A percentile compares a stretch with the other conserved stretches of the same genome.
phyloP scores from a whole-genome alignment of 2,113 vertebrate species.

The Cyanoliseus patagonus region DNA sequence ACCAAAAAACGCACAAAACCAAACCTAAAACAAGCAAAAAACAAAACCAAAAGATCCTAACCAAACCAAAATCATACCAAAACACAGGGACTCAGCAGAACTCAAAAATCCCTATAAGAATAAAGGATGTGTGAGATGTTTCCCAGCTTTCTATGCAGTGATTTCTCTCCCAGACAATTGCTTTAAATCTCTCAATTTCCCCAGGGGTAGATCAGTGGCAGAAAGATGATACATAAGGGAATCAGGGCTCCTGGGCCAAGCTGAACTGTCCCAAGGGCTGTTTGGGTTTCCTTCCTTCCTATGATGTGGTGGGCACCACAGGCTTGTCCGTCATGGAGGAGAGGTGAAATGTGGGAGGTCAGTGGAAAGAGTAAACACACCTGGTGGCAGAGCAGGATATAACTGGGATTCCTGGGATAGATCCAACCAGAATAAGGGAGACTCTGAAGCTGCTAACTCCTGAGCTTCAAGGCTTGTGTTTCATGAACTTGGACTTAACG shows the following conservation, averaged over 20 bases:
- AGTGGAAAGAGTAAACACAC: not conserved
- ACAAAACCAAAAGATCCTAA: not conserved
- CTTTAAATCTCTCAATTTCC: not conserved
- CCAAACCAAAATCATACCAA: not conserved
- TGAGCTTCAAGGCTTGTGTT: not conserved
- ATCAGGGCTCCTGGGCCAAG: not conserved
- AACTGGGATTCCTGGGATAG: not conserved
- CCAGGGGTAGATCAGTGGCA: not conserved
- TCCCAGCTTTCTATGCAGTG: not conserved
- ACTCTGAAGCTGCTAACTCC: not conserved
- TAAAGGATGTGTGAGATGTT: not conserved
- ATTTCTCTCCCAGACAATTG: not conserved
- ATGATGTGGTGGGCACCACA: rapidly evolving
- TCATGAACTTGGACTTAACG: not conserved
- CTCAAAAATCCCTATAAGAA: not conserved
- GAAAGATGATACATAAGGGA: rapidly evolving
- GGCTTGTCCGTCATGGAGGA: not conserved
- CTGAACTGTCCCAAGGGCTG: not conserved
- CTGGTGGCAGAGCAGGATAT: not conserved
- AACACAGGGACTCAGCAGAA: not conserved
- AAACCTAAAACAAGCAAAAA: not conserved
- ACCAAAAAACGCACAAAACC: not conserved
- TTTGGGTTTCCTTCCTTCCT: not conserved
- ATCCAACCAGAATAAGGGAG: not conserved
- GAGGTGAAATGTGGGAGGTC: not conserved